Percentiles rank a stretch among this genome's conserved stretches.
These are phyloP conservation scores for Aplochiton taeniatus DNA, from an alignment of 2,797 vertebrate genomes.

Conservation along the genomic window DNA sequence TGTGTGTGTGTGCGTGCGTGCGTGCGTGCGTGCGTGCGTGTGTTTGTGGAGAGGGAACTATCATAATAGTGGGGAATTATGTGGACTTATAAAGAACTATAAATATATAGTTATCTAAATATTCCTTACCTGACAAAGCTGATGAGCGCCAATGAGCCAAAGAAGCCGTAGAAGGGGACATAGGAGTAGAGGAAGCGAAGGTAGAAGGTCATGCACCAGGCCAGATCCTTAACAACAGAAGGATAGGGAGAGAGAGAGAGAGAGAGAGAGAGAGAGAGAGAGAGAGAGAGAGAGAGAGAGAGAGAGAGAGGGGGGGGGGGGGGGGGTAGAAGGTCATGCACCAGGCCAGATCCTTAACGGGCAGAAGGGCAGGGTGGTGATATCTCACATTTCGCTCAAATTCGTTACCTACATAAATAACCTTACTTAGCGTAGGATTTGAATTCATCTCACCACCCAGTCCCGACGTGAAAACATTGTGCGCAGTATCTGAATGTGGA, in stretches of 20 bases:
- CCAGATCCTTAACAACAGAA: conserved; percentile 79
- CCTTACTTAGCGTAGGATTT: too few relatives aligned
- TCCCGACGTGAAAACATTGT: conserved; percentile 85
- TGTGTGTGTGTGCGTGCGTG: too few relatives aligned
- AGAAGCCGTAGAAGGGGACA: conserved; percentile 78
- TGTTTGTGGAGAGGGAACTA: too few relatives aligned
- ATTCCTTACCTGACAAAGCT: conserved; percentile 81
- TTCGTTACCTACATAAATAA: background rate
- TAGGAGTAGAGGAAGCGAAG: conserved; percentile 81
- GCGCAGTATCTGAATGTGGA: conserved; percentile 88
- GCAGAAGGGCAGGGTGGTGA: background rate
- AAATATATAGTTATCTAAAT: too few relatives aligned
- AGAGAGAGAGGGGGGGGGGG: too few relatives aligned
- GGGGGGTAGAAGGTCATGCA: conserved; percentile 86
- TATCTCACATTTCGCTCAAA: background rate
- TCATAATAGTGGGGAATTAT: too few relatives aligned
- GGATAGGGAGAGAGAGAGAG: too few relatives aligned
- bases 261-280: too few relatives aligned
- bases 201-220: conserved; percentile 89
- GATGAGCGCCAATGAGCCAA: conserved; percentile 80
- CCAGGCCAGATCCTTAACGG: conserved; percentile 88
- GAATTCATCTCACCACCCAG: conserved; percentile 87
- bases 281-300: too few relatives aligned
- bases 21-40: too few relatives aligned
- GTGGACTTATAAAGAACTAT: too few relatives aligned